Base-by-base conservation (phyloP, 2,797 vertebrate species). In the Periophthalmus magnuspinnatus region DNA sequence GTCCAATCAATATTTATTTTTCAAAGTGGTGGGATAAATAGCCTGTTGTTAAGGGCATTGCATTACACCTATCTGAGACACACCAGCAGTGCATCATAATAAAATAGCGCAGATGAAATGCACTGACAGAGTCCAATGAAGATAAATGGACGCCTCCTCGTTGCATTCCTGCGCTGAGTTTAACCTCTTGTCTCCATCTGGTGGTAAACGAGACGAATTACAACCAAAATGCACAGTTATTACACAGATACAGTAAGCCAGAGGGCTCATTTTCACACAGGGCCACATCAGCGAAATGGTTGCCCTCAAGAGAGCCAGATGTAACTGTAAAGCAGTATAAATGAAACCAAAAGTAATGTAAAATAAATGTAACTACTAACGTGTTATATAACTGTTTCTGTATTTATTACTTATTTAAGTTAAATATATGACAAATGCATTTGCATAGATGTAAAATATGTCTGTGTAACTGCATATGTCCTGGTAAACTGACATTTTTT, bases 111-210 rank as follows among this genome's bases (percentile, higher is more conserved):
- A 16, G 14, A 64, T 64, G 41, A 64, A 64, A 64, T 19, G 62
- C 22, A 4, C 62, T 28, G 14, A 24, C 21, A 45, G n/a, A 22
- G 6, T 32, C 2, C 13, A 17, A 64, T 64, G 22, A 28, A 28
- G 62, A 64, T 48, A 6, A 64, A 64, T 48, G 22, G 3, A 48
- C n/a, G 6, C 22, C 22, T 28, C 1, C 14, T 64, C 6, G 7
- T 2, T 10, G 41, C 6, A 19, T 19, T 64, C 21, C 41, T 28
- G 41, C n/a, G 4, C 36, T 45, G 24, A 64, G 16, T 36, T 32
- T 61, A 17, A 45, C 50, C 65, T 52, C 7, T 3, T 77, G 81
- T 78, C 79, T 70, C 84, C 86, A 79, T 68, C 86, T 0, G 66
- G 76, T 76, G 88, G 73, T 9, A 14, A 0, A 1, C 5, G 52